Evolutionary conservation across 2,888 invertebrate genomes (phyloP), one percentile per base, ranked within the genome.

Genomic region (Tolmerus cingulatus): DNA sequence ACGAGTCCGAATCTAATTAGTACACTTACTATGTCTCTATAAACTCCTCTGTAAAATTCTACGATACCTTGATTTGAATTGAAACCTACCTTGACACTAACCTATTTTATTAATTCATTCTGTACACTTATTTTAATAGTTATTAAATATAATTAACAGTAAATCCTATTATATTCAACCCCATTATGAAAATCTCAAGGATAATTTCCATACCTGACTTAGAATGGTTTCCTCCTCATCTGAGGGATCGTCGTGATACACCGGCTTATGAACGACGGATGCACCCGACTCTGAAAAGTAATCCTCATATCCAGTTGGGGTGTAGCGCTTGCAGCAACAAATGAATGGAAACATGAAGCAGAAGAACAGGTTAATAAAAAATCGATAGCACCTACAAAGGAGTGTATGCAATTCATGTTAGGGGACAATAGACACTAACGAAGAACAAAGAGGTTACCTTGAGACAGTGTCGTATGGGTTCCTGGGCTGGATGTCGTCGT

Each of bases 301-400:
- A 87, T 46, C 16, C 86, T 91, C 91, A 43, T 91, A 90, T 12
- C 90, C 88, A 40, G 88, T 89, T 1, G 91, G 90, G 14, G 88
- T 89, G 85, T 91, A 91, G 46, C 91, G 91, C 51, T 90, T 90
- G 87, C 91, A 91, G 87, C 90, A 90, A 74, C 88, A 90, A 19
- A 90, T 81, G 88, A 90, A 91, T 23, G 90, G 90, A 74, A 89
- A 88, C 3, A 90, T 89, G 16, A 90, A 74, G 84, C 90, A 91
- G 86, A 91, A 90, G 12, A 91, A 66, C 16, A 87, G 66, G 82
- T 91, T 91, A n/a, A 90, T 88, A 37, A 90, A 88, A 89, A 91
- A 91, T 78, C 89, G 87, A 12, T 90, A 89, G 57, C 85, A 89
- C 87, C 89, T 89, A 14, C 74, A 51, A 86, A 7, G 19, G 19